phyloP scores from a whole-genome alignment of 2,888 invertebrate genomes.

The Diachrysia chrysitis region DNA sequence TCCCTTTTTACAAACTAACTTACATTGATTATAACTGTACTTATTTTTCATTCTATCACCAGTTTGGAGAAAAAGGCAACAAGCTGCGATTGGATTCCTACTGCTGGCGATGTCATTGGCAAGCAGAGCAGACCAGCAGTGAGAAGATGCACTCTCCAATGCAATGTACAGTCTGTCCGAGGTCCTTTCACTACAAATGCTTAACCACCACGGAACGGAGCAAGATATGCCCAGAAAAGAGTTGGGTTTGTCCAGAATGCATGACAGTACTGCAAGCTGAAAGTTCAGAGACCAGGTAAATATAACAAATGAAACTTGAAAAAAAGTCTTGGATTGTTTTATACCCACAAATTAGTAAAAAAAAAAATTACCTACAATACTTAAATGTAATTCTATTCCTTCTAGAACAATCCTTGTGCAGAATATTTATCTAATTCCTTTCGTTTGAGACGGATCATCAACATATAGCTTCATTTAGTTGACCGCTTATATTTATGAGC shows the following conservation, averaged over 20 bases:
- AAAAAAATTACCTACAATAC: background rate
- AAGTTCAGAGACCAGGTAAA: slow-evolving; percentile 91
- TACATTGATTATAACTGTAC: background rate
- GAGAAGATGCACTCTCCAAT: slow-evolving; percentile 80
- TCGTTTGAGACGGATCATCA: background rate
- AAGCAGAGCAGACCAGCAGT: slow-evolving; percentile 85
- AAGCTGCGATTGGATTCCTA: slow-evolving; percentile 91
- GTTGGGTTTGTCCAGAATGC: slow-evolving; percentile 97
- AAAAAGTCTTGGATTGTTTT: background rate
- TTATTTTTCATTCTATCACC: slow-evolving; percentile 32
- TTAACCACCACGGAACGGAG: slow-evolving; percentile 85
- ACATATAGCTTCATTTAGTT: background rate
- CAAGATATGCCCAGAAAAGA: slow-evolving; percentile 79
- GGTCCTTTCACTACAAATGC: slow-evolving; percentile 95
- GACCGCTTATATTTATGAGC: background rate
- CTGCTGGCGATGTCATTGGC: slow-evolving; percentile 97
- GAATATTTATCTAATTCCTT: background rate
- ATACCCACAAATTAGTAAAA: background rate
- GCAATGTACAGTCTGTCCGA: slow-evolving; percentile 94
- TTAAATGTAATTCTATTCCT: background rate
- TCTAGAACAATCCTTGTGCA: background rate
- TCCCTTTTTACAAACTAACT: background rate
- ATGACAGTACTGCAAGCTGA: slow-evolving; percentile 92
- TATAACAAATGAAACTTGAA: background rate
- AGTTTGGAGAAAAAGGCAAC: slow-evolving; percentile 64